phyloP scores from a whole-genome alignment of 2,888 invertebrate species.

The Lapara coniferarum region DNA sequence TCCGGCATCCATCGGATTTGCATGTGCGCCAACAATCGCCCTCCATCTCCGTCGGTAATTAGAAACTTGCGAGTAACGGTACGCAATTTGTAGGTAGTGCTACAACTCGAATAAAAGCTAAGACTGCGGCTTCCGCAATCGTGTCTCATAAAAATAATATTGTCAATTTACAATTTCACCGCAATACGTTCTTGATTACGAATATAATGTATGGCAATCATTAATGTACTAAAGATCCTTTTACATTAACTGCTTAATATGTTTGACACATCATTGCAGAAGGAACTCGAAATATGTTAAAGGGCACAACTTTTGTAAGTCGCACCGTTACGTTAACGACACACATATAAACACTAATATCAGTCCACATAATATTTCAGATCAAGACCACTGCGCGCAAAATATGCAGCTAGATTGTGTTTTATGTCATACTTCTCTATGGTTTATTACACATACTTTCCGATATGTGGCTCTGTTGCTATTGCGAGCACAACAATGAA shows the following conservation, averaged over 20 bases:
- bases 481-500: slow-evolving; percentile 71
- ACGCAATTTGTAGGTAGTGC: slow-evolving; percentile 61
- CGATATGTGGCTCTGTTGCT: slow-evolving; percentile 52
- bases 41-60: slow-evolving; percentile 74
- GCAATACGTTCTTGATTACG: not conserved
- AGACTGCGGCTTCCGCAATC: slow-evolving; percentile 33
- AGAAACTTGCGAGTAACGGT: slow-evolving; percentile 77
- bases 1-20: slow-evolving; percentile 68
- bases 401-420: slow-evolving; percentile 17
- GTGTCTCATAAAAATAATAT: not conserved
- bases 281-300: slow-evolving; percentile 4
- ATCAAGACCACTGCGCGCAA: slow-evolving; percentile 24
- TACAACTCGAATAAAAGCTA: slow-evolving; percentile 49
- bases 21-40: slow-evolving; percentile 74
- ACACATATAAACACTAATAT: slow-evolving; percentile 12
- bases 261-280: not conserved
- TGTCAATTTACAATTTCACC: slow-evolving; percentile 8
- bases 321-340: slow-evolving; percentile 24
- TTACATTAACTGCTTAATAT: not conserved
- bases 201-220: not conserved
- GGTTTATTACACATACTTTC: slow-evolving; percentile 44
- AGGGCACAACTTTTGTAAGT: not conserved
- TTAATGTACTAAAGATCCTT: not conserved
- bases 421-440: slow-evolving; percentile 29
- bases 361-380: slow-evolving; percentile 26